These are phyloP conservation scores for Neogobius melanostomus DNA, from an alignment of 2,113 vertebrate species.

Conservation along the genomic window DNA sequence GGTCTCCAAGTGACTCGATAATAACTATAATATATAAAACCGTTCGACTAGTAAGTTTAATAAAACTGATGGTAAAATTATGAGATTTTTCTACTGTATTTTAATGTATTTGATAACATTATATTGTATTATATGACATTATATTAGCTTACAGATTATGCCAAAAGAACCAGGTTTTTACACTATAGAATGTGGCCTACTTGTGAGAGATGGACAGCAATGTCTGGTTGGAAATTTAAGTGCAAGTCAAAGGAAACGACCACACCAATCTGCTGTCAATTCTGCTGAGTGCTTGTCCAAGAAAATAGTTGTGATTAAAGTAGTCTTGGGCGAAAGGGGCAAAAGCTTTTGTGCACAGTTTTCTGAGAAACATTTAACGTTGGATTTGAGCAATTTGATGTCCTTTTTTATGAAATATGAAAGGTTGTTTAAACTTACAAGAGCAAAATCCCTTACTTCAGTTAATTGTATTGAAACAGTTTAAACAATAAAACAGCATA, in stretches of 20 bases:
- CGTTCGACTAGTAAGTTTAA: no score
- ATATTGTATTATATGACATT: no score
- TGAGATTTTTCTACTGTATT: no score
- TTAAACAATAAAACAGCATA: not conserved
- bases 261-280: slow-evolving; percentile 55
- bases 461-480: not conserved
- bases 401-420: slow-evolving; percentile 7
- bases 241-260: slow-evolving; percentile 43
- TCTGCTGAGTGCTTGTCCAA: slow-evolving; percentile 53
- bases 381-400: slow-evolving; percentile 52
- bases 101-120: no score
- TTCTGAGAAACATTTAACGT: slow-evolving; percentile 65
- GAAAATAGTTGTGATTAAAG: slow-evolving; percentile 62
- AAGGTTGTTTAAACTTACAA: slow-evolving; percentile 13
- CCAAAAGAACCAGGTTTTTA: not conserved
- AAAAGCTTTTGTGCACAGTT: slow-evolving; percentile 68
- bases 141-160: not conserved
- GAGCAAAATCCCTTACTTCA: not conserved
- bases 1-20: slow-evolving; percentile 49
- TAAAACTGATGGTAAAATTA: no score
- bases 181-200: not conserved
- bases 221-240: slow-evolving; percentile 12
- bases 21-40: not conserved
- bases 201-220: slow-evolving; percentile 11
- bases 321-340: slow-evolving; percentile 43